A percentile compares a stretch with the other conserved stretches of the same genome.
These are phyloP conservation scores for Zaprionus gabonicus DNA, from an alignment of 1,140 invertebrate species.

Conservation along the genomic window DNA sequence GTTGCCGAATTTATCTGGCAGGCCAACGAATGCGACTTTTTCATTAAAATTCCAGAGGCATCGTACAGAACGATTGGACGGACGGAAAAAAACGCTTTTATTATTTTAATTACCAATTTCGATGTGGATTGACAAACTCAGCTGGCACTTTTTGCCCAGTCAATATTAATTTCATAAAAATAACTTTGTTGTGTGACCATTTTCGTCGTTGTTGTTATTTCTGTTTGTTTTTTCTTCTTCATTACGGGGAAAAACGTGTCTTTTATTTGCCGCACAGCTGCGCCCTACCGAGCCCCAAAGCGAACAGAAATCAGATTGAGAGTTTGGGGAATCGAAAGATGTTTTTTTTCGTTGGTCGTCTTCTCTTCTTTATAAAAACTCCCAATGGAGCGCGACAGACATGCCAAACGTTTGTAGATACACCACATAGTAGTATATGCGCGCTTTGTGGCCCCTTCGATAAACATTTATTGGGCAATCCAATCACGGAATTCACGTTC, in stretches of 20 bases:
- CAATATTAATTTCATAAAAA: conserved; percentile 83
- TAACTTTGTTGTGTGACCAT: conserved; percentile 60
- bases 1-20: conserved; percentile 62
- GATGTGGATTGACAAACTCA: conserved; percentile 51
- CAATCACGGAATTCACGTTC: conserved; percentile 80
- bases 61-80: conserved; percentile 11
- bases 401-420: conserved; percentile 68
- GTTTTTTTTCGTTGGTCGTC: not conserved
- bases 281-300: conserved; percentile 19
- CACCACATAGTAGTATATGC: conserved; percentile 38
- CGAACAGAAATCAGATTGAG: conserved; percentile 2
- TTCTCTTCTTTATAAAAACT: conserved; percentile 64
- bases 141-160: conserved; percentile 61
- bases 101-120: conserved; percentile 82
- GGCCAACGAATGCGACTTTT: conserved; percentile 62
- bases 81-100: conserved; percentile 77
- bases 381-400: conserved; percentile 48
- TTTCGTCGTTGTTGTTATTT: conserved; percentile 17
- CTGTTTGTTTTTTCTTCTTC: conserved; percentile 45
- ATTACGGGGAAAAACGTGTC: conserved; percentile 65
- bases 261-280: conserved; percentile 71
- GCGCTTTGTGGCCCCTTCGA: conserved; percentile 72
- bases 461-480: conserved; percentile 82
- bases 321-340: not conserved
- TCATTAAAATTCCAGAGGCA: conserved; percentile 77